A percentile compares a stretch with the other conserved stretches of the same genome.
Conservation (phyloP, 1,140 invertebrate species). For the Megathymus violae region DNA sequence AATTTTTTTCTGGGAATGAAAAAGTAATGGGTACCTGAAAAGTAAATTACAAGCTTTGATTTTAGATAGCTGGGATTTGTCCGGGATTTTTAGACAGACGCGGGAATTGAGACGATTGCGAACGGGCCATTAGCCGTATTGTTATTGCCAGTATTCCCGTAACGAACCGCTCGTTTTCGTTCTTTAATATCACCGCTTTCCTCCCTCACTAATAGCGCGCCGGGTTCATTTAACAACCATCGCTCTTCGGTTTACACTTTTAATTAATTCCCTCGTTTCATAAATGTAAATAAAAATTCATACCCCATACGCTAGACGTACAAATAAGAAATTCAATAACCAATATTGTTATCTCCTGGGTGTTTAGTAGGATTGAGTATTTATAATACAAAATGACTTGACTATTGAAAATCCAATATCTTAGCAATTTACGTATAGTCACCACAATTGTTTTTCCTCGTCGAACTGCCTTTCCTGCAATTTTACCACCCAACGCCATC, state of each 20-base stretch:
- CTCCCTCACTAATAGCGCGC: constrained; percentile 62
- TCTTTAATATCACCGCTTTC: constrained; percentile 75
- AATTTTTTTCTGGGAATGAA: too few relatives aligned
- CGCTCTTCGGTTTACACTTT: constrained; percentile 53
- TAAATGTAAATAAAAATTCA: constrained; percentile 28
- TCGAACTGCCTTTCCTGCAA: constrained; percentile 48
- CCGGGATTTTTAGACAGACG: constrained; percentile 62
- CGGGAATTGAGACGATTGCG: constrained; percentile 69
- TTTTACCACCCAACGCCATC: constrained; percentile 56
- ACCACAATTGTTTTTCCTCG: constrained; percentile 61
- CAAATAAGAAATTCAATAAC: constrained; percentile 37
- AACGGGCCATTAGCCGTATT: constrained; percentile 80
- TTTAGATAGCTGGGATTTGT: constrained; percentile 61
- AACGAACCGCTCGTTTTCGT: constrained; percentile 83
- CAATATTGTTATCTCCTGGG: constrained; percentile 55
- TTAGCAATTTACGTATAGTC: constrained; percentile 56
- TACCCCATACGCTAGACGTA: constrained; percentile 25
- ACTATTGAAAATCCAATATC: constrained; percentile 62
- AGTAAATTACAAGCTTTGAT: constrained; percentile 42
- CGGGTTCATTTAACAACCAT: constrained; percentile 64
- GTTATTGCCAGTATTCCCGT: constrained; percentile 82
- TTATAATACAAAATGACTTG: constrained; percentile 61
- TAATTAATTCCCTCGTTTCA: constrained; percentile 59
- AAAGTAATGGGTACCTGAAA: too few relatives aligned
- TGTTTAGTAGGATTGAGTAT: constrained; percentile 58